Percentiles rank a stretch among this genome's conserved stretches.
phyloP scores from a whole-genome alignment of 2,797 vertebrate genomes.

The Parambassis ranga region DNA sequence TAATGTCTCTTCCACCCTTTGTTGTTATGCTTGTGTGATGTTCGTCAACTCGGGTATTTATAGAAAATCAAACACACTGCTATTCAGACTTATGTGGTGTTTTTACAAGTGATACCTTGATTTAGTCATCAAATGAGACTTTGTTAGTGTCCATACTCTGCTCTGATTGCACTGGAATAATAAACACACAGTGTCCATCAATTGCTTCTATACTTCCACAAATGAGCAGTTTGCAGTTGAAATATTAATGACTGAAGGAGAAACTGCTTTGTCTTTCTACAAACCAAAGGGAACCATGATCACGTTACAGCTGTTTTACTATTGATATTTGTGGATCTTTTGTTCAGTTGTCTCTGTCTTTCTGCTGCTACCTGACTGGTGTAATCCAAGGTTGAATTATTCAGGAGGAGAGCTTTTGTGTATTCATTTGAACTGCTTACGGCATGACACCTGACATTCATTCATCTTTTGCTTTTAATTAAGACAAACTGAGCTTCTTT shows the following conservation, averaged over 20 bases:
- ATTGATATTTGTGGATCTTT: conserved; percentile 36
- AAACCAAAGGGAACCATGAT: conserved; percentile 31
- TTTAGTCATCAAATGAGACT: background rate
- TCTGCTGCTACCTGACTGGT: conserved; percentile 12
- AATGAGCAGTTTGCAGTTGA: conserved; percentile 20
- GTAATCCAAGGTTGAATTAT: conserved; percentile 45
- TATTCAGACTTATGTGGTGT: background rate
- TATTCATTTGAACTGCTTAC: conserved; percentile 17
- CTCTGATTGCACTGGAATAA: conserved; percentile 21
- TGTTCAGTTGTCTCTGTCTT: conserved; percentile 29
- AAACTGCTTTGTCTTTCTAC: conserved; percentile 16
- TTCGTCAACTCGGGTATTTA: too few relatives aligned
- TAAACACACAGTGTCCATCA: background rate
- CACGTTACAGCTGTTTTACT: conserved; percentile 45
- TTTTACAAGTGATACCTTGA: background rate
- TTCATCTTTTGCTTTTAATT: background rate
- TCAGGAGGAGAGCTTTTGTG: conserved; percentile 30
- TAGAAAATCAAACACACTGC: background rate
- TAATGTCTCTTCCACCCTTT: too few relatives aligned
- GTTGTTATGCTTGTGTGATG: too few relatives aligned
- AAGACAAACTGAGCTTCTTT: background rate
- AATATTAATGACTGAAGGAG: conserved; percentile 46
- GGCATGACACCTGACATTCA: conserved; percentile 5
- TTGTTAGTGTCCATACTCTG: background rate
- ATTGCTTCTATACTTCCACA: background rate